phyloP scores from a whole-genome alignment of 2,797 vertebrate genomes.

The Eospalax fontanierii region DNA sequence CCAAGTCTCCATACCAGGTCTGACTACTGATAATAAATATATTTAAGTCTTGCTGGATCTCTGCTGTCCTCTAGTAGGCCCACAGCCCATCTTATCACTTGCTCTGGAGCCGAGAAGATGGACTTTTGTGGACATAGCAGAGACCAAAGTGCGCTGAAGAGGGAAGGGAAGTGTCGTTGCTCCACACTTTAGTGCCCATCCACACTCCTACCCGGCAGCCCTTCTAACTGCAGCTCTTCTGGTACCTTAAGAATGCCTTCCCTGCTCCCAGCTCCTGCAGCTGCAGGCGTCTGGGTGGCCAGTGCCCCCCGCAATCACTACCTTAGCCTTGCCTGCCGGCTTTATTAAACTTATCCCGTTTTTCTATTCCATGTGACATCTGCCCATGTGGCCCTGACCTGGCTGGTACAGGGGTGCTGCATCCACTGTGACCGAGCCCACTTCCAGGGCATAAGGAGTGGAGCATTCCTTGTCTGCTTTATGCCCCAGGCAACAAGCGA shows the following conservation, averaged over 20 bases:
- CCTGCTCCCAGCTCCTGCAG: rapidly evolving
- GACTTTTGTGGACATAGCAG: not conserved
- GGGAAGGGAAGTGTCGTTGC: not conserved
- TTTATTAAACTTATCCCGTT: not conserved
- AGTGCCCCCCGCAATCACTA: not conserved
- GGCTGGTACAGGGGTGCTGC: too few species aligned
- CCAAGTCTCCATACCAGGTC: not conserved
- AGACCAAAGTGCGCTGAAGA: not conserved
- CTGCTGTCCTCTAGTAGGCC: too few species aligned
- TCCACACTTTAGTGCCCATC: too few species aligned
- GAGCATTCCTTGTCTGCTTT: not conserved
- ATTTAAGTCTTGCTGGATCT: not conserved
- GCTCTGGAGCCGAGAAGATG: not conserved
- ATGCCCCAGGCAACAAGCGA: not conserved
- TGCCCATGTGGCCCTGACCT: not conserved
- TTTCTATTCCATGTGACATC: not conserved
- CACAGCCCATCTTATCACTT: not conserved
- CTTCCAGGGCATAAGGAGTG: not conserved
- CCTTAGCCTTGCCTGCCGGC: too few species aligned
- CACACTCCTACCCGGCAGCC: not conserved
- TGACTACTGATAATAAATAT: too few species aligned
- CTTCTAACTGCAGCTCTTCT: not conserved
- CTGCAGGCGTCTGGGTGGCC: not conserved
- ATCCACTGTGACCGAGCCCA: not conserved
- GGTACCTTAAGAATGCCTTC: not conserved